A percentile compares a stretch with the other conserved stretches of the same genome.
These are phyloP conservation scores for Platerodrilus igneus DNA, from an alignment of 2,888 invertebrate genomes.

Conservation along the genomic window DNA sequence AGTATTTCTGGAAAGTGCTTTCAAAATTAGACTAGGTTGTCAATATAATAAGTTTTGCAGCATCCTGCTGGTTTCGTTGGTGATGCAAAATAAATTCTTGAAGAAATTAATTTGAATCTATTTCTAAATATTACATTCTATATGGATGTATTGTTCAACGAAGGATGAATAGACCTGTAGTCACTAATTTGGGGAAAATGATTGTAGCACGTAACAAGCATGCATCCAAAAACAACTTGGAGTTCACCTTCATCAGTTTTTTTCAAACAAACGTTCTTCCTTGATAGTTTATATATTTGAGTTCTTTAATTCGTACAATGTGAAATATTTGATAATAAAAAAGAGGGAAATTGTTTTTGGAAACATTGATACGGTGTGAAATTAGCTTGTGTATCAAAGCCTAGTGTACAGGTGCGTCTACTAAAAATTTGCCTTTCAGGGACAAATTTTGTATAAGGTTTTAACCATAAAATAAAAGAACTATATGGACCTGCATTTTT, in stretches of 20 bases:
- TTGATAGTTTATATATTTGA: not conserved
- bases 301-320: not conserved
- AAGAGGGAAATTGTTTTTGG: not conserved
- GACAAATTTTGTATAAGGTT: too few relatives aligned
- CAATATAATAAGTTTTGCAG: slow-evolving; percentile 10
- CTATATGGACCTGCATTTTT: too few relatives aligned
- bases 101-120: slow-evolving; percentile 4
- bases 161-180: slow-evolving; percentile 12
- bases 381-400: not conserved
- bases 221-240: not conserved
- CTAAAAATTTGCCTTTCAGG: too few relatives aligned
- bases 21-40: too few relatives aligned
- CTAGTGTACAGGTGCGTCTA: too few relatives aligned
- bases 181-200: slow-evolving; percentile 11
- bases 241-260: too few relatives aligned
- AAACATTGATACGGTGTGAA: not conserved
- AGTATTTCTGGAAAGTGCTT: too few relatives aligned
- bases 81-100: slow-evolving; percentile 12
- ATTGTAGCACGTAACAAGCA: slow-evolving; percentile 1
- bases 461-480: too few relatives aligned
- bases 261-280: not conserved
- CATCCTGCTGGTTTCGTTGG: slow-evolving; percentile 11
- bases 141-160: slow-evolving; percentile 10
- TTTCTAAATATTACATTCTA: not conserved
- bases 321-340: not conserved